A percentile compares a stretch with the other conserved stretches of the same genome.
Evolutionary conservation across 2,888 invertebrate species (phyloP).

Genomic region (Ormyrus rosae): DNA sequence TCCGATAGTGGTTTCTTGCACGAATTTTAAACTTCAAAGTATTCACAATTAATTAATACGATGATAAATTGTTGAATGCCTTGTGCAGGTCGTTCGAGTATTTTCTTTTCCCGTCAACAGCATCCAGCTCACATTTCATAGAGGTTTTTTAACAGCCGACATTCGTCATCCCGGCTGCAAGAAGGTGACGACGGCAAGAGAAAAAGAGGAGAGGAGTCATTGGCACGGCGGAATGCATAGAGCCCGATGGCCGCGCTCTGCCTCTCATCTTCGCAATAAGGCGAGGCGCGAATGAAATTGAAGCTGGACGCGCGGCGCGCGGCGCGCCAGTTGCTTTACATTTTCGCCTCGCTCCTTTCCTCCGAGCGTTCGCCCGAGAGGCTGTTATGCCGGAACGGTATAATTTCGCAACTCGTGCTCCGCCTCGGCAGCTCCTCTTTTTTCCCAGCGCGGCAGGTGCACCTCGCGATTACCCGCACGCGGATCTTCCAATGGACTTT

Average conservation of each 20-base stretch:
- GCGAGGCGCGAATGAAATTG: slow-evolving; percentile 21
- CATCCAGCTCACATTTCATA: background rate
- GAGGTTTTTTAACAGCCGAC: background rate
- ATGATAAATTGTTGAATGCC: no score
- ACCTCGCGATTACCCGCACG: background rate
- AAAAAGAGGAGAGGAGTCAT: slow-evolving; percentile 11
- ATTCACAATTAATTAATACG: no score
- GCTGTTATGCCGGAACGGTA: no score
- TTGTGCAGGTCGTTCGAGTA: no score
- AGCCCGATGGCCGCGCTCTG: background rate
- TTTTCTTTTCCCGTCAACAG: background rate
- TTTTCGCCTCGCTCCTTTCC: slow-evolving; percentile 35
- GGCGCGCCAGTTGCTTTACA: slow-evolving; percentile 43
- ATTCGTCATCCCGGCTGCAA: background rate
- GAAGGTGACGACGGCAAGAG: slow-evolving; percentile 17
- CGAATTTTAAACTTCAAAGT: no score
- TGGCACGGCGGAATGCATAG: slow-evolving; percentile 12
- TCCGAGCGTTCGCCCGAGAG: background rate
- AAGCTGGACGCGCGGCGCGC: background rate
- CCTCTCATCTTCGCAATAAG: background rate
- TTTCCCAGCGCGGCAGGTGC: background rate
- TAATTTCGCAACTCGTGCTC: no score
- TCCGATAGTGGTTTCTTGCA: no score
- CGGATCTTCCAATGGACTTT: background rate
- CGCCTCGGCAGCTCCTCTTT: no score